Base-by-base conservation (phyloP, 2,888 invertebrate species). In the Mimumesa dahlbomi region DNA sequence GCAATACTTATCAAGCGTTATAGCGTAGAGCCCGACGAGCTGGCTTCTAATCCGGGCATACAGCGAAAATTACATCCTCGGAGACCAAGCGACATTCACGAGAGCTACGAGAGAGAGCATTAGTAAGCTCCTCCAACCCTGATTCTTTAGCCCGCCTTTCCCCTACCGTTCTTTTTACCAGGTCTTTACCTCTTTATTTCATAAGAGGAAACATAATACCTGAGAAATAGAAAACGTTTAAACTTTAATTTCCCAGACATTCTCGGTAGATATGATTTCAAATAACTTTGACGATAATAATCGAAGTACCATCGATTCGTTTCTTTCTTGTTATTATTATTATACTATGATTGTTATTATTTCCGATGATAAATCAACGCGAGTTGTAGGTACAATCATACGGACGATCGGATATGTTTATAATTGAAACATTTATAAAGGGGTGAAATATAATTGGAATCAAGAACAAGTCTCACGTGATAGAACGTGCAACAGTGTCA, bases 31-130 rank as follows among this genome's bases (percentile, higher is more conserved):
- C 34, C 40, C 72, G 70, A 62, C 72, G 73, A 76, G 72, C 59
- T 50, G 85, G 84, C 86, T 84, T 86, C 85, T 86, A 85, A 87
- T 86, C 86, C 84, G 74, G 82, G 79, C 81, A 86, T 85, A 86
- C 82, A 85, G 85, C 82, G 85, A 86, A 86, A 85, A 85, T 86
- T 84, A 86, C 82, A 83, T 86, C 82, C 78, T 79, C 68, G 74
- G 69, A 82, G 81, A 77, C 75, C 82, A 73, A 79, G 76, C 81
- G 79, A 77, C 80, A 83, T 85, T 83, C 75, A 74, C 52, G 48
- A 53, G 58, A 68, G 61, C 67, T 66, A 62, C 59, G 59, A 73
- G 58, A 73, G 58, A 43, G 67, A 49, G 76, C 73, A 65, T 67
- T 64, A 54, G 70, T 68, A 62, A 77, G 72, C 73, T 65, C 61